Conservation (phyloP, 2,888 invertebrate genomes). For the Tinea trinotella region DNA sequence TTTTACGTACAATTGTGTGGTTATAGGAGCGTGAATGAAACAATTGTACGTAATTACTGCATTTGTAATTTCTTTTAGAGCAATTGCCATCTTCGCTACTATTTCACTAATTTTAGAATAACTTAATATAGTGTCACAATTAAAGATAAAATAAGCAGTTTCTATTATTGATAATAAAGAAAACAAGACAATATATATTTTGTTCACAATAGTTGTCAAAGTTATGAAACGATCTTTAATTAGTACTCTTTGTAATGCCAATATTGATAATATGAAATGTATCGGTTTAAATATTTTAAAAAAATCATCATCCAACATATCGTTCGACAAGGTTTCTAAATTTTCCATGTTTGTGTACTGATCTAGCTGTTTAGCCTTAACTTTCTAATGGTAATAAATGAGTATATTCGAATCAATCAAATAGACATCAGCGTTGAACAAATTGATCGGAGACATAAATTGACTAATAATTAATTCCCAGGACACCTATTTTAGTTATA, state of each 20-base stretch:
- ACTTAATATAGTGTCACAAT: conserved; percentile 28
- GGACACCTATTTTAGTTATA: too few species aligned
- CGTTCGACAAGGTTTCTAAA: conserved; percentile 35
- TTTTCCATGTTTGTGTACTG: conserved; percentile 19
- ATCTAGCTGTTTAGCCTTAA: neutral
- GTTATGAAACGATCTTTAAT: conserved; percentile 41
- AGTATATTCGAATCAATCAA: neutral
- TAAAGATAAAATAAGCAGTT: conserved; percentile 25
- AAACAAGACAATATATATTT: conserved; percentile 30
- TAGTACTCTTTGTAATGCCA: conserved; percentile 39
- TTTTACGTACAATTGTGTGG: neutral
- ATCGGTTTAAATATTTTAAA: conserved; percentile 35
- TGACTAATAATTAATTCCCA: too few species aligned
- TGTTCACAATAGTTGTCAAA: conserved; percentile 30
- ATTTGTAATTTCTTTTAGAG: neutral
- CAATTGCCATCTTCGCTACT: conserved; percentile 28
- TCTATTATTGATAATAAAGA: conserved; percentile 31
- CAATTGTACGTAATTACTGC: neutral
- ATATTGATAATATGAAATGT: conserved; percentile 31
- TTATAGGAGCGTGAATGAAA: neutral
- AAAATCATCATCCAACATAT: conserved; percentile 44
- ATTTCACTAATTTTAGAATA: conserved; percentile 10
- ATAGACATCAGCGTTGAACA: too few species aligned
- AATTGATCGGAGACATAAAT: too few species aligned
- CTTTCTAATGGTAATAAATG: too few species aligned